Percentiles rank a stretch among this genome's conserved stretches.
Conservation (phyloP, 2,888 invertebrate species). For the Tetranychus truncatus region DNA sequence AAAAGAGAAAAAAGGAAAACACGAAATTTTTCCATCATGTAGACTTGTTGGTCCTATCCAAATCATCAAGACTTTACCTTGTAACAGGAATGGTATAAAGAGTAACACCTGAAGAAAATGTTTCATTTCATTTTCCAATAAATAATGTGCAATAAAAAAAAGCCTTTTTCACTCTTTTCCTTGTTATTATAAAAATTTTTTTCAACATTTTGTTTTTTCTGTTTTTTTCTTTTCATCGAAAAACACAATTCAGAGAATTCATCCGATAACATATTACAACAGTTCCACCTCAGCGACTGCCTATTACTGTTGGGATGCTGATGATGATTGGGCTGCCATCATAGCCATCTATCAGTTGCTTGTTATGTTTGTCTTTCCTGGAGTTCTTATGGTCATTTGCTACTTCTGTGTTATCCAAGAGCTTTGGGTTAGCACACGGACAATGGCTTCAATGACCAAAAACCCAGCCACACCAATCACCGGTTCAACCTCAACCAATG, state of each 20-base stretch:
- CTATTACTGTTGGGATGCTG: slow-evolving; percentile 28
- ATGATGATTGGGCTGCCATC: slow-evolving; percentile 26
- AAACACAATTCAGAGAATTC: slow-evolving; percentile 23
- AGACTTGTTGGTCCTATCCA: too few relatives aligned
- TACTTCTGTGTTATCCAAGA: slow-evolving; percentile 35
- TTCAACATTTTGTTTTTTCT: neutral
- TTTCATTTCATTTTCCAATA: too few relatives aligned
- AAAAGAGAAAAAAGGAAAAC: too few relatives aligned
- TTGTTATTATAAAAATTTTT: neutral
- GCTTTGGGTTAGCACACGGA: slow-evolving; percentile 34
- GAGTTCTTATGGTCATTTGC: slow-evolving; percentile 33
- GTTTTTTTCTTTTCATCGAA: neutral
- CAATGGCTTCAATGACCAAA: slow-evolving; percentile 32
- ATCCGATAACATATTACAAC: slow-evolving; percentile 29
- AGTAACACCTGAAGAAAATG: too few relatives aligned
- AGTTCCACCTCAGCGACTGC: slow-evolving; percentile 27
- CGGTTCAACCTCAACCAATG: neutral
- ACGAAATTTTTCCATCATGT: too few relatives aligned
- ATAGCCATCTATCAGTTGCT: slow-evolving; percentile 34
- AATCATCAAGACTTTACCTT: too few relatives aligned
- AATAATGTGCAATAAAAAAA: too few relatives aligned
- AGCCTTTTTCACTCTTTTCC: too few relatives aligned
- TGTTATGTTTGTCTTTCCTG: slow-evolving; percentile 34
- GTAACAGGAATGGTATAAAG: too few relatives aligned
- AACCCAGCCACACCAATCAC: slow-evolving; percentile 15